Percentiles rank a stretch among this genome's conserved stretches.
phyloP scores from a whole-genome alignment of 2,113 vertebrate genomes.

The Coreoperca whiteheadi region DNA sequence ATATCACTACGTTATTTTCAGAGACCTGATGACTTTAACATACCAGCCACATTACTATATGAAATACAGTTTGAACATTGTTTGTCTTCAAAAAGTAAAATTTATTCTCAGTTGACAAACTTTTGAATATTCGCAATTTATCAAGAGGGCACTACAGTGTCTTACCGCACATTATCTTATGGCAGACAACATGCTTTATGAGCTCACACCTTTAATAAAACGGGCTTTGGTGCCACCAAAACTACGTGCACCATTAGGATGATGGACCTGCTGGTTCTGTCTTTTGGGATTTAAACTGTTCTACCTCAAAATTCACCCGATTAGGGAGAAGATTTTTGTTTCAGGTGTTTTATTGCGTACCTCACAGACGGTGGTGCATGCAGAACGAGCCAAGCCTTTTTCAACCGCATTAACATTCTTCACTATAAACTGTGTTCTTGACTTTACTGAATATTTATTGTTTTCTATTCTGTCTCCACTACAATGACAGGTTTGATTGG shows the following conservation, averaged over 20 bases:
- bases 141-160: not conserved
- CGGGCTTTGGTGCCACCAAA: not conserved
- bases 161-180: not conserved
- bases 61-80: not conserved
- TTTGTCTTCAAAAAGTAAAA: not conserved
- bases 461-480: not conserved
- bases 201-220: not conserved
- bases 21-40: not conserved
- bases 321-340: constrained; percentile 21
- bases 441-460: constrained; percentile 23
- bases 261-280: not conserved
- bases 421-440: constrained; percentile 12
- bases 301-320: constrained; percentile 11
- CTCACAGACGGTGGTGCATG: constrained; percentile 9
- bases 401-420: constrained; percentile 21
- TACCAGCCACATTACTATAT: not conserved
- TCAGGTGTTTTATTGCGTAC: constrained; percentile 15
- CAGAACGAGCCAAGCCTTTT: constrained; percentile 13
- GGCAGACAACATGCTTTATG: not conserved
- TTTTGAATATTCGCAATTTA: not conserved
- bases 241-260: constrained; percentile 9
- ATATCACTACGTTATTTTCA: not conserved
- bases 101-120: not conserved
- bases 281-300: constrained; percentile 9
- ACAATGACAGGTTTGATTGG: constrained; percentile 33